phyloP scores from a whole-genome alignment of 2,797 vertebrate genomes.

The Semotilus atromaculatus region DNA sequence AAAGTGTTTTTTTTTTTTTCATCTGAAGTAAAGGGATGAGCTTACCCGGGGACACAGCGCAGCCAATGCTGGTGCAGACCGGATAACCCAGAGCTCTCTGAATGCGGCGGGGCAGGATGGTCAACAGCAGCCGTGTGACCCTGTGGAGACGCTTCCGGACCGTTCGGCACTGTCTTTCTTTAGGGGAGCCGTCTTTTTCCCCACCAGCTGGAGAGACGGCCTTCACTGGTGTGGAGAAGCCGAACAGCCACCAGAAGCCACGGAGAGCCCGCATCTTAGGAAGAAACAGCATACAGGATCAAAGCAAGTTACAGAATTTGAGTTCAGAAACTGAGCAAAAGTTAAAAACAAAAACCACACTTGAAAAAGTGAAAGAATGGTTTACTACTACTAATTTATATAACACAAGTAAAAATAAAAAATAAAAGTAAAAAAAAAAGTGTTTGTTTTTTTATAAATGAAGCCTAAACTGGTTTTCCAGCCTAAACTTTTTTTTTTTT shows the following conservation, averaged over 20 bases:
- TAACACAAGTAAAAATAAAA: too few species aligned
- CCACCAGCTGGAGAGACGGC: background rate
- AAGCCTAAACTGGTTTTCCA: background rate
- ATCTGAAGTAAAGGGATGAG: background rate
- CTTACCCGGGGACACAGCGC: conserved; percentile 74
- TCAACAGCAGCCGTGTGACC: conserved; percentile 73
- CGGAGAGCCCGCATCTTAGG: conserved; percentile 71
- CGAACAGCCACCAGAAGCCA: conserved; percentile 73
- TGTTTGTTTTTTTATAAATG: too few species aligned
- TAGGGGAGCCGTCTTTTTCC: conserved; percentile 38
- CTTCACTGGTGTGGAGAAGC: conserved; percentile 58
- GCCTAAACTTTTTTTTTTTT: background rate
- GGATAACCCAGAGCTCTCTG: conserved; percentile 76
- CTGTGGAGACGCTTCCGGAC: conserved; percentile 74
- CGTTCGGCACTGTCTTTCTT: conserved; percentile 61
- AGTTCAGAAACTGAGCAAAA: background rate
- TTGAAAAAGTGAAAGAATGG: background rate
- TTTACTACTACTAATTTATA: too few species aligned
- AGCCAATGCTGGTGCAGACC: conserved; percentile 71
- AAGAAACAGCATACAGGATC: background rate
- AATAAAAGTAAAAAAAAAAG: too few species aligned
- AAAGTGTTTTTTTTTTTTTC: background rate
- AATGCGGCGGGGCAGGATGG: conserved; percentile 73
- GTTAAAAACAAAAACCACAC: background rate
- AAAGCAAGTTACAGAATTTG: background rate